Evolutionary conservation across 1,140 invertebrate genomes (phyloP), one percentile per base, ranked within the genome.

Genomic region (Tigriopus japonicus): DNA sequence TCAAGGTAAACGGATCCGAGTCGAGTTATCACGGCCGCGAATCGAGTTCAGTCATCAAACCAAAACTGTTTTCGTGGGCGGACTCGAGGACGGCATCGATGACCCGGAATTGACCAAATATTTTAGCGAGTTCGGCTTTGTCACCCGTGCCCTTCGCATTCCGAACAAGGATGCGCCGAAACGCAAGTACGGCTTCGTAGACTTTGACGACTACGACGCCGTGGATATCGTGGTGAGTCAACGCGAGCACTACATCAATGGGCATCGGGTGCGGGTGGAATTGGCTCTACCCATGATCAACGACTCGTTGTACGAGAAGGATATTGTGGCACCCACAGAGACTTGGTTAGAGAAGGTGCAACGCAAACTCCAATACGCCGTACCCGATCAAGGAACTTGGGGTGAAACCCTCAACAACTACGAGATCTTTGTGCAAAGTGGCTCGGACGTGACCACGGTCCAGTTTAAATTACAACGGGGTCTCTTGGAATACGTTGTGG

Each of bases 41-140:
- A 59, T 59, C 17, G 58, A 59, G 28, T 59, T 59, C 24, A 19
- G n/a, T 28, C 58, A 59, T 49, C 58, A 59, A 23, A 59, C 58
- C n/a, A 59, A 59, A 17, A 59, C 58, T 6, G 43, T 59, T 2
- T 59, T 42, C 28, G 58, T 59, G 19, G 58, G 58, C 24, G 58
- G 58, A n/a, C 42, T 59, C 14, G 58, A 59, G 42, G 58, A 59
- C 28, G 58, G 58, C 10, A 59, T 59, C 17, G 58, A 59, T 49
- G 58, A 59, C 42, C 58, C 58, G 13, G 58, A 59, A 42, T 24
- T 59, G 43, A 12, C 43, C 17, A 42, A 40, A 10, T 59, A 59
- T 15, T 59, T 59, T 19, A 42, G 28, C 10, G 58, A 59, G 42
- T 59, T 59, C 19, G 58, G 58, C 23, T 59, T 59, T 15, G 58